phyloP scores from a whole-genome alignment of 2,113 vertebrate species.

The Cromileptes altivelis region DNA sequence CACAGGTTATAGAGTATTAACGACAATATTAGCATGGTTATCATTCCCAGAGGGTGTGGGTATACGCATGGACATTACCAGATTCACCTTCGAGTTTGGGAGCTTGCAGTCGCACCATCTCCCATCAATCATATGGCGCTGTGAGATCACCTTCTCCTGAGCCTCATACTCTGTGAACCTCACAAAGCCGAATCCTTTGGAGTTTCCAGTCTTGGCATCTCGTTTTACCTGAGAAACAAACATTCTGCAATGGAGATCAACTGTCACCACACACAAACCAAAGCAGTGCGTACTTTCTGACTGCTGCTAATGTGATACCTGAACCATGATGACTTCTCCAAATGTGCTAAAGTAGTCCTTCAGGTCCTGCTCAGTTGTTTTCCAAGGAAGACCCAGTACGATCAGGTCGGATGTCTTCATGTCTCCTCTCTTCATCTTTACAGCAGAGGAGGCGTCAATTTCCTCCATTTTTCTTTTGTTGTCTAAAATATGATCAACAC shows the following conservation, averaged over 20 bases:
- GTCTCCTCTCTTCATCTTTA: conserved; percentile 97
- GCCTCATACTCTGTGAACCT: conserved; percentile 97
- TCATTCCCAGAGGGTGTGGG: conserved; percentile 8
- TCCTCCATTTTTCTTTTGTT: conserved; percentile 99
- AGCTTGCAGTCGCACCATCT: conserved; percentile 99
- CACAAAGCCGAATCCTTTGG: conserved; percentile 99
- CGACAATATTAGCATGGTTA: neutral
- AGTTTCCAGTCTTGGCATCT: conserved; percentile 97
- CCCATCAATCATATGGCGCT: conserved; percentile 99
- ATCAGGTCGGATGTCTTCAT: conserved; percentile 99
- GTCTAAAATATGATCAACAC: conserved; percentile 80
- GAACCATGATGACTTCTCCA: conserved; percentile 99
- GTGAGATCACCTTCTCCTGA: conserved; percentile 98
- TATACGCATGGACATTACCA: conserved; percentile 64
- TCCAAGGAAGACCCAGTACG: conserved; percentile 97
- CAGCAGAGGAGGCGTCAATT: conserved; percentile 95
- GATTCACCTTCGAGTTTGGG: conserved; percentile 96
- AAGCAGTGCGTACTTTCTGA: neutral
- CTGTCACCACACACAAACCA: neutral
- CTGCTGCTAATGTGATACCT: conserved; percentile 84
- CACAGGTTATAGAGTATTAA: neutral
- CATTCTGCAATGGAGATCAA: neutral
- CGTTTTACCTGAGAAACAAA: conserved; percentile 90
- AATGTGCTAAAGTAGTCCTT: conserved; percentile 99
- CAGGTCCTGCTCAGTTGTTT: conserved; percentile 96